Evolutionary conservation across 2,113 vertebrate species (phyloP).

Genomic region (Ia io): DNA sequence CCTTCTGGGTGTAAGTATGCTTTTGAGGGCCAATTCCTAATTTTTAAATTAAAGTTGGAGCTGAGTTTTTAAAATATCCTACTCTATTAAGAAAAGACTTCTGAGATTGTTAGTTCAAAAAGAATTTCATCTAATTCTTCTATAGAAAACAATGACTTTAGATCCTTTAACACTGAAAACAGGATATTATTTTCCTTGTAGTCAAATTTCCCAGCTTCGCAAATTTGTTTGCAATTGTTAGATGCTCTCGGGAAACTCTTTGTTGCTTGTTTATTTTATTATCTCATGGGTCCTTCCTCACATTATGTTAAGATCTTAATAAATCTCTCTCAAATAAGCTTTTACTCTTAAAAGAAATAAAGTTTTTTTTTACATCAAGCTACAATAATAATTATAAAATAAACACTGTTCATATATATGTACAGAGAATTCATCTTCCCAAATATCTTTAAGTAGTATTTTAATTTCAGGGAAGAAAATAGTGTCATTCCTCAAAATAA

Average conservation of each 20-base stretch:
- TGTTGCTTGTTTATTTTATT: neutral
- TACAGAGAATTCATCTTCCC: neutral
- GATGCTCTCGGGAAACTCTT: neutral
- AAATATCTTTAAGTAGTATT: neutral
- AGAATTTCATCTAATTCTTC: constrained; percentile 5
- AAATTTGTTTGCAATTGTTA: neutral
- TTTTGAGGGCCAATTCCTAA: neutral
- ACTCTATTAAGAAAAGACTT: constrained; percentile 3
- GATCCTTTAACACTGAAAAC: neutral
- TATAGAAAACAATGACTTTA: neutral
- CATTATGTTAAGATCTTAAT: neutral
- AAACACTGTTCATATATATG: neutral
- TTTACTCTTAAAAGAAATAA: constrained; percentile 25
- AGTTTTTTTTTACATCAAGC: neutral
- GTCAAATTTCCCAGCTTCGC: neutral
- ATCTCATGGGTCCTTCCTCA: neutral
- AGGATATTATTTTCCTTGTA: neutral
- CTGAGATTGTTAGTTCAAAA: neutral
- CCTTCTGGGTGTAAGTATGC: neutral
- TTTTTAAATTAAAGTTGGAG: constrained; percentile 35
- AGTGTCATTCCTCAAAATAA: neutral
- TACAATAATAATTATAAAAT: neutral
- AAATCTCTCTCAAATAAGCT: constrained; percentile 16
- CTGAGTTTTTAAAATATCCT: neutral
- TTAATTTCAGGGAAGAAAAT: constrained; percentile 31